phyloP scores from a whole-genome alignment of 2,113 vertebrate genomes.

The Dromas ardeola region DNA sequence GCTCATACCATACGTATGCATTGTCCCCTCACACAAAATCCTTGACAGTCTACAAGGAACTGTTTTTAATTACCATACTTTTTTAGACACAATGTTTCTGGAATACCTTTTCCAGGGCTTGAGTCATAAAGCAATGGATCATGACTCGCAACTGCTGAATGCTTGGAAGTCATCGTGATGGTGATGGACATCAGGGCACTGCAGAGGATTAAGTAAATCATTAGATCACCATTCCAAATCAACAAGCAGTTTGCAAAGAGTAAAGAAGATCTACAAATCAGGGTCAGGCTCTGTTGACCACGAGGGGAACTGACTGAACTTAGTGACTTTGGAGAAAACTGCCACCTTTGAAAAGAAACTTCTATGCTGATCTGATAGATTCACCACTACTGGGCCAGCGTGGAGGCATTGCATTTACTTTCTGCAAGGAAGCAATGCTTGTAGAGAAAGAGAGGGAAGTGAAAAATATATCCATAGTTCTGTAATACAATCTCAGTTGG shows the following conservation, averaged over 20 bases:
- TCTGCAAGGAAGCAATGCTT: background rate
- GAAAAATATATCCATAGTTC: background rate
- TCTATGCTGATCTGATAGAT: background rate
- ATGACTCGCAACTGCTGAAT: background rate
- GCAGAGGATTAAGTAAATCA: background rate
- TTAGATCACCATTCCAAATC: background rate
- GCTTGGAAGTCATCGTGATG: background rate
- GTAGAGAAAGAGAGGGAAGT: background rate
- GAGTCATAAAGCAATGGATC: background rate
- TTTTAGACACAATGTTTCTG: background rate
- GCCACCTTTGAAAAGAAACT: background rate
- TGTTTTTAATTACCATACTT: background rate
- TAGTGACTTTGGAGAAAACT: background rate
- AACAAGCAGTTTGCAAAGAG: background rate
- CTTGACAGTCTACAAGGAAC: conserved; percentile 6
- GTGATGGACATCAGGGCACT: background rate
- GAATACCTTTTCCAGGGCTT: conserved; percentile 30
- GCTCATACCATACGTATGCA: background rate
- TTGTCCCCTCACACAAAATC: background rate
- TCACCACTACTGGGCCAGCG: background rate
- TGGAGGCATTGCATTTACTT: background rate
- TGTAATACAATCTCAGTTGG: background rate
- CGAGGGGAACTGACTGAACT: background rate
- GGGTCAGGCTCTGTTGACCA: background rate
- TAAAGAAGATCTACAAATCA: background rate